Base-by-base conservation (phyloP, 2,888 invertebrate species). In the Nephrotoma flavescens region DNA sequence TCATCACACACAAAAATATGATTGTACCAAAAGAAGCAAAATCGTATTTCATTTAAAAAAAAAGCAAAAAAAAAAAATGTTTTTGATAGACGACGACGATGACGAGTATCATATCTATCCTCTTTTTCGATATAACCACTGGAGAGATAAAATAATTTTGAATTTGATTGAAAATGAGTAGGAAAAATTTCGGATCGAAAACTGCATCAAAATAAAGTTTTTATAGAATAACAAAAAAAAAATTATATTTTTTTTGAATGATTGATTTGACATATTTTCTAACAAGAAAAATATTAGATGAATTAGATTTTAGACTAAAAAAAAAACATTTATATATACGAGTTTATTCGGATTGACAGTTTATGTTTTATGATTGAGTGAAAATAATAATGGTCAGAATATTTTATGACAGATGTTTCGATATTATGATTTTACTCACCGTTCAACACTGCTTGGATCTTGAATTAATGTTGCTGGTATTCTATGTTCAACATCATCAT, bases 401-500 rank as follows among this genome's bases (percentile, higher is more conserved):
- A 31, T 71, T 12, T 9, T 71, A 71, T 71, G 71, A 71, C 71
- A 71, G 71, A 71, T 71, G 71, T 71, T 71, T 71, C 71, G 71
- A 71, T 71, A 71, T 71, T 71, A 71, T 71, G 71, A 71, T 71
- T 85, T 85, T 19, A 86, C 89, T 89, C 87, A 93, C 93, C 92
- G 92, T 90, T 93, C 92, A 90, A 86, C 86, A 87, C 86, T 88
- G 87, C 93, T 92, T 87, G 93, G 92, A 88, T 93, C 93, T 42
- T 87, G 93, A 87, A 93, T 93, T 89, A 93, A 90, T 83, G 92
- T 93, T 87, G 93, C 93, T 86, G 93, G 93, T 89, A 93, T 93
- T 90, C 93, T 93, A 90, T 93, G 93, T 90, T 93, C 93, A 89
- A 93, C 92, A 92, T 93, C 93, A 90, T 93, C 91, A 86, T 89